phyloP scores from a whole-genome alignment of 1,140 invertebrate species.

The Pachyrhynchus sulphureomaculatus region DNA sequence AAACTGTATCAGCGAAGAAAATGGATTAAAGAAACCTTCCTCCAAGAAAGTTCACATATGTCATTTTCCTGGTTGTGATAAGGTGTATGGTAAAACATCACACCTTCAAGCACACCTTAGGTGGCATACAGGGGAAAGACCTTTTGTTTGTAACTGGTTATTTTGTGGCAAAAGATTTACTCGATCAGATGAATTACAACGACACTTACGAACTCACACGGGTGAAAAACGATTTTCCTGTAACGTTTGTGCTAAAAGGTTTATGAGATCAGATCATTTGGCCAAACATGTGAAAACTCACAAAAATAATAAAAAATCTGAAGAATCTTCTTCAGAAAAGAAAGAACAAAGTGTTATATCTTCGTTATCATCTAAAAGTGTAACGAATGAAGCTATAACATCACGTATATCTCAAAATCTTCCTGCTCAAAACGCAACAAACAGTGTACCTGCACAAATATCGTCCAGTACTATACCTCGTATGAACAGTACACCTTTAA shows the following conservation, averaged over 20 bases:
- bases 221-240: slow-evolving; percentile 81
- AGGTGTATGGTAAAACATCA: slow-evolving; percentile 89
- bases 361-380: background rate
- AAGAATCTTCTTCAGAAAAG: slow-evolving; percentile 2
- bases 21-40: slow-evolving; percentile 60
- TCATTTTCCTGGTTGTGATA: slow-evolving; percentile 87
- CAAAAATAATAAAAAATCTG: slow-evolving; percentile 54
- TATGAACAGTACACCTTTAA: background rate
- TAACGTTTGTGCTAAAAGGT: slow-evolving; percentile 71
- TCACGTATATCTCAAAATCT: background rate
- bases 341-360: background rate
- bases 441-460: background rate
- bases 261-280: slow-evolving; percentile 82
- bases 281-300: slow-evolving; percentile 84
- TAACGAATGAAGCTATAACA: background rate
- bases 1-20: slow-evolving; percentile 69
- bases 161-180: slow-evolving; percentile 87
- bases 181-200: slow-evolving; percentile 83
- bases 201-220: slow-evolving; percentile 79
- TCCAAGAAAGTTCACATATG: slow-evolving; percentile 83
- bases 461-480: background rate
- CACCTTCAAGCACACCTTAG: slow-evolving; percentile 85
- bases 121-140: slow-evolving; percentile 80
- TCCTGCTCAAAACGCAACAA: background rate
- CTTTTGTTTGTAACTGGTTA: slow-evolving; percentile 75